These are phyloP conservation scores for Sebastolobus alascanus DNA, from an alignment of 2,797 vertebrate species.

Conservation along the genomic window DNA sequence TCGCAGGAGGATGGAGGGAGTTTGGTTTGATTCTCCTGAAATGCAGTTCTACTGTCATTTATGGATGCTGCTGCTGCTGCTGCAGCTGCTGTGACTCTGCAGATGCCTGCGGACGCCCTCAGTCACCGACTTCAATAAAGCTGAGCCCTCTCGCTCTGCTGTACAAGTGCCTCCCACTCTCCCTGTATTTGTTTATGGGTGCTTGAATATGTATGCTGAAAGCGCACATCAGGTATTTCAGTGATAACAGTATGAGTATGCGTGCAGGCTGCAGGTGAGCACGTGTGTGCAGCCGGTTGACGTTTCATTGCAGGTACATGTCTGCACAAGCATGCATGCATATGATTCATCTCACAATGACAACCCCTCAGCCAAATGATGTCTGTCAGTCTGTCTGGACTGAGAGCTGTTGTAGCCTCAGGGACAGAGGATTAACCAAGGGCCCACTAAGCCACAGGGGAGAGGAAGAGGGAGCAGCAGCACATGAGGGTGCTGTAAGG, in stretches of 20 bases:
- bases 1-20: background rate
- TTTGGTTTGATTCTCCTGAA: slow-evolving; percentile 34
- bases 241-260: slow-evolving; percentile 14
- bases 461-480: background rate
- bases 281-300: background rate
- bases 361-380: slow-evolving; percentile 42
- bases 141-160: slow-evolving; percentile 24
- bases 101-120: background rate
- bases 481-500: background rate
- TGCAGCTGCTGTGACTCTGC: slow-evolving; percentile 26
- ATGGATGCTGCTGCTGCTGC: slow-evolving; percentile 13
- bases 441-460: slow-evolving; percentile 9
- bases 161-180: background rate
- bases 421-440: slow-evolving; percentile 42
- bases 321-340: slow-evolving; percentile 9
- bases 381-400: slow-evolving; percentile 24
- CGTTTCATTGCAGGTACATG: background rate
- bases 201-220: background rate
- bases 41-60: slow-evolving; percentile 37
- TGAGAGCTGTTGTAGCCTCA: background rate
- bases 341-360: slow-evolving; percentile 28
- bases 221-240: slow-evolving; percentile 18
- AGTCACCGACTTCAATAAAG: slow-evolving; percentile 24
- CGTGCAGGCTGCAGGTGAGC: background rate
- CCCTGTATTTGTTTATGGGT: slow-evolving; percentile 22